Evolutionary conservation across 2,113 vertebrate genomes (phyloP).

Genomic region (Passer domesticus): DNA sequence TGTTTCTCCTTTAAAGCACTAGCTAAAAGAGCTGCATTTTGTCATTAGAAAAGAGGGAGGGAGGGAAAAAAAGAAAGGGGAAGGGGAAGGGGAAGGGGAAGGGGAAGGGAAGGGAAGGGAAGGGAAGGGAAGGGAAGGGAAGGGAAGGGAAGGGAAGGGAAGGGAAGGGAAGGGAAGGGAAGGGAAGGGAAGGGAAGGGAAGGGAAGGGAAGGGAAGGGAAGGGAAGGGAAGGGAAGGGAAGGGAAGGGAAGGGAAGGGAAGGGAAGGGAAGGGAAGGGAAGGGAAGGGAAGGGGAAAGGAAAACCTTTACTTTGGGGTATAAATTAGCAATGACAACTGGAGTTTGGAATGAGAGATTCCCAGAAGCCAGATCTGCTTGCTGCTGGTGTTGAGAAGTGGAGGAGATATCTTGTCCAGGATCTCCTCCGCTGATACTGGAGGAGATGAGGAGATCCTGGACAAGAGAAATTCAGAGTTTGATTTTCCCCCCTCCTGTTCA

Average conservation of each 20-base stretch:
- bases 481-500: background rate
- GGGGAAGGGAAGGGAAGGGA: too few species aligned
- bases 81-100: rapidly evolving
- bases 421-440: background rate
- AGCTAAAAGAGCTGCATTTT: background rate
- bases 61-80: rapidly evolving
- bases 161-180: too few species aligned
- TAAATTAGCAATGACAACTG: background rate
- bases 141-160: too few species aligned
- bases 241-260: too few species aligned
- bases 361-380: constrained; percentile 8
- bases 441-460: background rate
- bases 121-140: too few species aligned
- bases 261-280: too few species aligned
- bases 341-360: background rate
- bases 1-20: background rate
- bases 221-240: too few species aligned
- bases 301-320: background rate
- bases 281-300: too few species aligned
- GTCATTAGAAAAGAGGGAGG: background rate
- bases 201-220: too few species aligned
- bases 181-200: too few species aligned
- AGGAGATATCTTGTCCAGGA: too few species aligned
- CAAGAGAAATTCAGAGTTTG: background rate
- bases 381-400: background rate